Percentiles rank a stretch among this genome's conserved stretches.
Conservation (phyloP, 23 tunicate species). For the Styela plicata region DNA sequence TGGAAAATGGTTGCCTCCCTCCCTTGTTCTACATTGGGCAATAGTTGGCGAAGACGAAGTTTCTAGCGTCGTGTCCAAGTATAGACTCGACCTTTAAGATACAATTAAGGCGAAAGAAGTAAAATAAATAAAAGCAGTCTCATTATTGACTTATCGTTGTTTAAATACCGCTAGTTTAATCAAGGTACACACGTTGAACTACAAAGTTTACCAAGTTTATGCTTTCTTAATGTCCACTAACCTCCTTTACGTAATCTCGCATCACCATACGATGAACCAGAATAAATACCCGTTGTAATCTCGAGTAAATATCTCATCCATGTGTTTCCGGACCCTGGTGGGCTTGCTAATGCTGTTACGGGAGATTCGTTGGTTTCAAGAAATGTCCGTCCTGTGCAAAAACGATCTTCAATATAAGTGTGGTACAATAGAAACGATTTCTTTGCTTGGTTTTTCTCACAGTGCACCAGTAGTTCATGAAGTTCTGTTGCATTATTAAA, state of each 20-base stretch:
- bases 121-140: no score
- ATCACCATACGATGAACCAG: neutral
- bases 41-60: no score
- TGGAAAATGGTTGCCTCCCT: no score
- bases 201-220: no score
- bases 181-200: neutral
- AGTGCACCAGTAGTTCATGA: neutral
- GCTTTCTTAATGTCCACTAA: neutral
- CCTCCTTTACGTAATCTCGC: neutral
- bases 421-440: neutral
- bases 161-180: neutral
- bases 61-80: neutral
- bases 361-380: neutral
- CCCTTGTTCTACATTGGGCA: no score
- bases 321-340: slow-evolving; percentile 9
- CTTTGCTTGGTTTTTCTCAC: neutral
- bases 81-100: neutral
- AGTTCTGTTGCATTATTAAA: neutral
- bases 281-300: neutral
- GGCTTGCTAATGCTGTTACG: neutral
- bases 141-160: neutral
- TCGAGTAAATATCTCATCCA: slow-evolving; percentile 6
- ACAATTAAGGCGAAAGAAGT: no score
- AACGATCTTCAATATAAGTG: neutral
- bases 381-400: neutral